Evolutionary conservation across 2,888 invertebrate genomes (phyloP), one percentile per base, ranked within the genome.

Genomic region (Mimachlamys varia): DNA sequence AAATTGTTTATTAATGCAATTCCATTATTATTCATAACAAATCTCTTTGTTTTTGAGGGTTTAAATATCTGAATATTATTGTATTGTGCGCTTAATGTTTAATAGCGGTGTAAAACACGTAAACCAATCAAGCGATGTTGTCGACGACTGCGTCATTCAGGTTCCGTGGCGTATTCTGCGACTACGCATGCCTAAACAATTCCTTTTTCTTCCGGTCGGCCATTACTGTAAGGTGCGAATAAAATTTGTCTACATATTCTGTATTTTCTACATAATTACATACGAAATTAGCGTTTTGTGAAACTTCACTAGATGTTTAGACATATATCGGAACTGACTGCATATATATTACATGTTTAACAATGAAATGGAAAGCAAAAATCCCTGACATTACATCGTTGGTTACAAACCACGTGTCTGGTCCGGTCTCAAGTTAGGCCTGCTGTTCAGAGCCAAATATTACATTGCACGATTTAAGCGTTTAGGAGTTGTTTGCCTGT

Each of bases 131-230:
- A n/a, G n/a, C n/a, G n/a, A n/a, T n/a, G n/a, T n/a, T n/a, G 53
- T 53, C 33, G 33, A 33, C 76, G 76, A 76, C 76, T 33, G 76
- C 19, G 33, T 76, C 33, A 12, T 76, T 76, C 76, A 76, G 76
- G 76, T 76, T 22, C 27, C 33, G 33, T 76, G 12, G 33, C 76
- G 7, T 33, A 17, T 22, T 22, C 10, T 89, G 7, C 19, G 0
- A 58, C 15, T 88, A 91, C 93, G 91, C 93, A 93, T 92, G 93
- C 87, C 33, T n/a, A 0, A 90, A 88, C n/a, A 38, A 44, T 17
- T 90, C 58, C 87, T 89, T 92, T 91, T 92, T 91, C 91, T 92
- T 93, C 92, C 93, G 91, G 93, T 92, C 92, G 89, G 91, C 91
- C 92, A 91, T 90, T n/a, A 50, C 50, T 87, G 90, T 89, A 92